These are phyloP conservation scores for Chondrosia reniformis DNA, from an alignment of 37 sponge, comb jelly and placozoan species.

Conservation along the genomic window DNA sequence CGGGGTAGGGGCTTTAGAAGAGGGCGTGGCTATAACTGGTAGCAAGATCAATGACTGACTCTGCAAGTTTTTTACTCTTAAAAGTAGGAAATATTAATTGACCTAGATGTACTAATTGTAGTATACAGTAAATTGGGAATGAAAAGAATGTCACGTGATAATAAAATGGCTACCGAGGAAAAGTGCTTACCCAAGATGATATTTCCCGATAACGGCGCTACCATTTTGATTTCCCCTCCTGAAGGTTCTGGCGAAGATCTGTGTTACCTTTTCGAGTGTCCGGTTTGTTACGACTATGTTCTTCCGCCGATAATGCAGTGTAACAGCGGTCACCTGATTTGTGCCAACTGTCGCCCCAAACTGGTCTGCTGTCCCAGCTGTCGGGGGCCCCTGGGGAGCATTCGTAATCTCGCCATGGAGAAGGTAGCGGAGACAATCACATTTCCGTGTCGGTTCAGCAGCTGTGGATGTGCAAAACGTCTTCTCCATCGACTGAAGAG, in stretches of 20 bases:
- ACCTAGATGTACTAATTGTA: no score
- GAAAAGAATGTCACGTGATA: no score
- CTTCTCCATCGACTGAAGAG: constrained; percentile 76
- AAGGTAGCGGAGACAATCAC: constrained; percentile 85
- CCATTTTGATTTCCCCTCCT: not conserved
- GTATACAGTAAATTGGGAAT: no score
- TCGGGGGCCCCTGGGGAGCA: constrained; percentile 74
- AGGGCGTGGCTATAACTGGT: no score
- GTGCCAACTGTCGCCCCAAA: constrained; percentile 83
- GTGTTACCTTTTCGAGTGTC: constrained; percentile 90
- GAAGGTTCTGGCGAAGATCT: constrained; percentile 35
- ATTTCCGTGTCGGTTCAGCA: constrained; percentile 88
- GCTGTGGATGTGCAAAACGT: constrained; percentile 71
- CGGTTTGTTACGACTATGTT: constrained; percentile 98
- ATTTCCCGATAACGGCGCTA: not conserved
- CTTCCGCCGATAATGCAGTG: constrained; percentile 95
- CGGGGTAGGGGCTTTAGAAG: no score
- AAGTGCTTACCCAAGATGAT: not conserved
- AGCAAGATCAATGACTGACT: no score
- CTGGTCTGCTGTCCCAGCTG: constrained; percentile 89
- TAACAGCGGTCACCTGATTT: constrained; percentile 92
- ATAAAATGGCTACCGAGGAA: no score
- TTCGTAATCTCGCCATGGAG: constrained; percentile 97
- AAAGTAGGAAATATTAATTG: no score
- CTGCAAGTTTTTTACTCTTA: no score